Evolutionary conservation across 2,113 vertebrate species (phyloP).

Genomic region (Rhagologus leucostigma): DNA sequence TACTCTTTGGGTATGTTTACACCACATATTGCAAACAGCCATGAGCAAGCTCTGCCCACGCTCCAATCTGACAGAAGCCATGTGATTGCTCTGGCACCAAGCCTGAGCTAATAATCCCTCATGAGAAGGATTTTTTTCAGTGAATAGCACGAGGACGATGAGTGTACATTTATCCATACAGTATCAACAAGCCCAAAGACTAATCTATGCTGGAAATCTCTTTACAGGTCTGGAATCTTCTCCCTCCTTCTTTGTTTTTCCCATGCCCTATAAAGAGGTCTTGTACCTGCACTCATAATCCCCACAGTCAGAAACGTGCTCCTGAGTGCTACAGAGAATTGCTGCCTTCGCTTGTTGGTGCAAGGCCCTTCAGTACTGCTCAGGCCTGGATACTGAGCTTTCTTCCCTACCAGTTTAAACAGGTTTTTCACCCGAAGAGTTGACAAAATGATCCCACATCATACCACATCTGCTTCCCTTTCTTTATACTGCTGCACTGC

Average conservation of each 20-base stretch:
- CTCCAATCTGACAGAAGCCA: slow-evolving; percentile 51
- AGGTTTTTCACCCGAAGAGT: not conserved
- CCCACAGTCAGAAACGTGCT: not conserved
- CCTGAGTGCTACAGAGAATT: not conserved
- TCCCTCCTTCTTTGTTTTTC: not conserved
- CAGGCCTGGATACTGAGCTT: not conserved
- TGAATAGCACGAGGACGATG: not conserved
- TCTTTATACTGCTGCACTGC: not conserved
- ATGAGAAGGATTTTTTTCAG: slow-evolving; percentile 6
- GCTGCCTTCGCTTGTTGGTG: not conserved
- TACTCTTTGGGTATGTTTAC: slow-evolving; percentile 58
- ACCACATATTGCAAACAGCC: slow-evolving; percentile 60
- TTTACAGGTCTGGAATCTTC: not conserved
- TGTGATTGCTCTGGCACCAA: slow-evolving; percentile 39
- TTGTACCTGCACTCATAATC: not conserved
- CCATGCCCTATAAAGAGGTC: not conserved
- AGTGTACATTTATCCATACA: not conserved
- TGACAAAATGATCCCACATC: not conserved
- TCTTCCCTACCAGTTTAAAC: not conserved
- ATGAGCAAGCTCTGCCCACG: slow-evolving; percentile 59
- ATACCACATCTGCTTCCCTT: not conserved
- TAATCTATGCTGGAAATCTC: slow-evolving; percentile 4
- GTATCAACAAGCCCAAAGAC: slow-evolving; percentile 16
- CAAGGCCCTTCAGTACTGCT: not conserved
- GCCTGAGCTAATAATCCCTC: slow-evolving; percentile 51